Conservation (phyloP, 2,797 vertebrate species). For the Molothrus aeneus region DNA sequence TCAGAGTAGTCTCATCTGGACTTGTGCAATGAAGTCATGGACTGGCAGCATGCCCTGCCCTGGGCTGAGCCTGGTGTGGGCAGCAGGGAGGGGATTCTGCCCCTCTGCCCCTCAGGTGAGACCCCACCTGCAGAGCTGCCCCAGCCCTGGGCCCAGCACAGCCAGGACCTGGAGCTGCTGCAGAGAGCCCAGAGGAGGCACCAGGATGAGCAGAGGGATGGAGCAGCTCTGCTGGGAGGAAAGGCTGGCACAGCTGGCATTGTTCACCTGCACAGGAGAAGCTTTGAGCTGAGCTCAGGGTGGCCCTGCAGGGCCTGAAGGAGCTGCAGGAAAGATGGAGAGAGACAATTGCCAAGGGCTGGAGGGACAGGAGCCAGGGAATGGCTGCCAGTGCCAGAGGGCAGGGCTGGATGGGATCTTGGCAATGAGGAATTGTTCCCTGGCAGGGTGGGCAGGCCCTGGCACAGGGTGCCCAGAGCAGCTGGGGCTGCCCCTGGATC, state of each 20-base stretch:
- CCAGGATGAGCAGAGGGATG: too few relatives aligned
- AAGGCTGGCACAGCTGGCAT: too few relatives aligned
- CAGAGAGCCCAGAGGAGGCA: too few relatives aligned
- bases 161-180: background rate
- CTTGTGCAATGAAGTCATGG: background rate
- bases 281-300: too few relatives aligned
- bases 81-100: background rate
- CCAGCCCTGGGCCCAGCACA: background rate
- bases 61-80: background rate
- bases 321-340: background rate
- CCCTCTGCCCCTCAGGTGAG: background rate
- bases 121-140: background rate
- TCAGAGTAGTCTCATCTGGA: background rate
- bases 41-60: background rate
- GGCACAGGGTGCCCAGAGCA: background rate
- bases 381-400: background rate
- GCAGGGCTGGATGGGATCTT: background rate
- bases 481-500: background rate
- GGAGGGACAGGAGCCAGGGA: background rate
- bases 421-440: background rate
- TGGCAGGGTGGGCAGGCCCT: background rate
- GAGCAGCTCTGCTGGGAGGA: too few relatives aligned
- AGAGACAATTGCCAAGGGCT: background rate
- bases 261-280: too few relatives aligned
- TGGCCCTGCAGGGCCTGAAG: background rate